A percentile compares a stretch with the other conserved stretches of the same genome.
These are phyloP conservation scores for Tridacna crocea DNA, from an alignment of 2,888 invertebrate genomes.

Conservation along the genomic window DNA sequence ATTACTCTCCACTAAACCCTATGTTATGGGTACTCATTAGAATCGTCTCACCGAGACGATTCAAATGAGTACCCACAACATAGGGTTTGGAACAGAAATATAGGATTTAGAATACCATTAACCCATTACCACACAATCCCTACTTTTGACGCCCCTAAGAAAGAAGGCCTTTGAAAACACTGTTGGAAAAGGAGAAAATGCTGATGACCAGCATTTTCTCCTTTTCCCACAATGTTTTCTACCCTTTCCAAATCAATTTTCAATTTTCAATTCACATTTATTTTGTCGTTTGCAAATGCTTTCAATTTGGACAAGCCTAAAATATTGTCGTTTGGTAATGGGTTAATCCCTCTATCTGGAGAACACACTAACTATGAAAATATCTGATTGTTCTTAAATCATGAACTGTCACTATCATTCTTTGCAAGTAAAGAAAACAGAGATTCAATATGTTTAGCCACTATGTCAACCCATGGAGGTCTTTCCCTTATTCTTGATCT, in stretches of 20 bases:
- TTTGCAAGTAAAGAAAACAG: constrained; percentile 62
- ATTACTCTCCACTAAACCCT: no score
- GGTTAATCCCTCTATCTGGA: not conserved
- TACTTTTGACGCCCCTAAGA: not conserved
- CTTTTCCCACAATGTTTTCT: not conserved
- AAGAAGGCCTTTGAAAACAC: not conserved
- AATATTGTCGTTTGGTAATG: not conserved
- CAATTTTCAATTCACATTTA: no score
- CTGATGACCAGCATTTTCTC: constrained; percentile 1
- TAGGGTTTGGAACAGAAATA: no score
- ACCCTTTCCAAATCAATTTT: no score
- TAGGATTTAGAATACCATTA: no score
- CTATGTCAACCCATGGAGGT: constrained; percentile 74
- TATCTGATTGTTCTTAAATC: not conserved
- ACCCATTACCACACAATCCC: no score
- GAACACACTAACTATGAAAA: not conserved
- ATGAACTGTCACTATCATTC: constrained; percentile 39
- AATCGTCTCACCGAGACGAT: no score
- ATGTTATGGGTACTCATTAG: no score
- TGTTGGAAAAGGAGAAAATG: not conserved
- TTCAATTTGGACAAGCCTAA: no score
- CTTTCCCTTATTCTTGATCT: constrained; percentile 64
- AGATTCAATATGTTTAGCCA: constrained; percentile 77
- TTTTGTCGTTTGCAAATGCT: no score
- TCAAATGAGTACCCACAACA: no score